Evolutionary conservation across 53 echinoderm and acorn worm genomes (phyloP), one percentile per base, ranked within the genome.

Genomic region (Pentamera pediparva): DNA sequence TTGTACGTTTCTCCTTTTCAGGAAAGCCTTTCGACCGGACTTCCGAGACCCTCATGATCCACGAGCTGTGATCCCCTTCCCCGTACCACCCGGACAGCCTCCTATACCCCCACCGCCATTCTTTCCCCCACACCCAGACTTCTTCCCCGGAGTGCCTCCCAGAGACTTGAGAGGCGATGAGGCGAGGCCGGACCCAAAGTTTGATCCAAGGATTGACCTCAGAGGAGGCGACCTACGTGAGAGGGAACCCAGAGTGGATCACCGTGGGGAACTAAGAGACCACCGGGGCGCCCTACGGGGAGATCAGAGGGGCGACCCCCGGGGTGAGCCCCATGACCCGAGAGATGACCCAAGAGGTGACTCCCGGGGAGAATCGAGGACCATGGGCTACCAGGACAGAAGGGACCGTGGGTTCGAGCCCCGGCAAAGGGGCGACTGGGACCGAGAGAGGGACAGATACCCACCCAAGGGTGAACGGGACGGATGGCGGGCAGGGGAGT

Each of bases 271-370:
- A n/a, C 61, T 60, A 27, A 80, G 80, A 35, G 72, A 18, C 15
- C 78, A 53, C 13, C 70, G 80, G 22, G 77, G 57, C 33, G 76
- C 59, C 70, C 41, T 32, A 6, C 63, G 88, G 13, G 72, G 64
- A 11, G 88, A 88, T 15, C 84, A 53, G 17, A 55, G 62, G 5
- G 59, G 30, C 1, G 85, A 89, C 27, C 74, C 81, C 0, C 62
- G 89, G 34, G 56, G 53, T 4, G 89, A 89, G 48, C 76, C 11
- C 8, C 53, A 22, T 13, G 84, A 78, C 41, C 55, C 52, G 0
- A 53, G 84, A 31, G 61, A 34, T 38, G 84, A 84, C 28, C 75
- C 69, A 0, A 60, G 61, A 32, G n/a, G n/a, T n/a, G 81, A 73
- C 18, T 51, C 27, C 5, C 71, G 81, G 27, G 74, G 73, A 4